Evolutionary conservation across 2,113 vertebrate species (phyloP).

Genomic region (Camelus dromedarius): DNA sequence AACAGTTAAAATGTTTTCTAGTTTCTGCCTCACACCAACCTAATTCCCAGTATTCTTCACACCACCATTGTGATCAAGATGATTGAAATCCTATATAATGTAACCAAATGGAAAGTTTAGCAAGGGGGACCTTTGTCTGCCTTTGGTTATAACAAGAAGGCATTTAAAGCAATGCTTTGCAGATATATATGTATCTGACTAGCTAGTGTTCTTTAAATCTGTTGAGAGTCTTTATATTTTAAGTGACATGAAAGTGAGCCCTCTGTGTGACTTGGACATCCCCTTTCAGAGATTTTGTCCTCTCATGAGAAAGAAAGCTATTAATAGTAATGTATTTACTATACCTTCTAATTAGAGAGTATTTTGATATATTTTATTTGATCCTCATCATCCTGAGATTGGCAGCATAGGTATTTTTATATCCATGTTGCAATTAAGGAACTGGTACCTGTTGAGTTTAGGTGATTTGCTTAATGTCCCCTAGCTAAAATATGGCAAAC

Average conservation of each 20-base stretch:
- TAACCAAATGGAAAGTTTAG: conserved; percentile 55
- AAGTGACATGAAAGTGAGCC: conserved; percentile 41
- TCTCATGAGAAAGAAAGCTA: conserved; percentile 35
- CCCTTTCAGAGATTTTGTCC: conserved; percentile 52
- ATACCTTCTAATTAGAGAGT: neutral
- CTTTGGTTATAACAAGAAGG: conserved; percentile 40
- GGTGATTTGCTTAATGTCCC: neutral
- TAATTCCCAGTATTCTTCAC: neutral
- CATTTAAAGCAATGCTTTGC: conserved; percentile 49
- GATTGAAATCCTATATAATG: neutral
- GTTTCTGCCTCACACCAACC: conserved; percentile 1
- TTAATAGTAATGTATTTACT: neutral
- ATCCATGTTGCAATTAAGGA: conserved; percentile 42
- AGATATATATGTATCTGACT: neutral
- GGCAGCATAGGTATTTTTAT: neutral
- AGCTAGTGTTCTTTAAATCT: conserved; percentile 32
- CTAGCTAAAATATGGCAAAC: neutral
- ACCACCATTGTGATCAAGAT: neutral
- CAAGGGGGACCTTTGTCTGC: neutral
- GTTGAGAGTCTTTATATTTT: neutral
- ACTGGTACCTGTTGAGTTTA: neutral
- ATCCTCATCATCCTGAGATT: neutral
- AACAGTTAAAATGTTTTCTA: conserved; percentile 6
- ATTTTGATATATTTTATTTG: conserved; percentile 20
- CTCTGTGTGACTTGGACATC: neutral